Conservation (phyloP, 2,113 vertebrate genomes). For the Pteronura brasiliensis region DNA sequence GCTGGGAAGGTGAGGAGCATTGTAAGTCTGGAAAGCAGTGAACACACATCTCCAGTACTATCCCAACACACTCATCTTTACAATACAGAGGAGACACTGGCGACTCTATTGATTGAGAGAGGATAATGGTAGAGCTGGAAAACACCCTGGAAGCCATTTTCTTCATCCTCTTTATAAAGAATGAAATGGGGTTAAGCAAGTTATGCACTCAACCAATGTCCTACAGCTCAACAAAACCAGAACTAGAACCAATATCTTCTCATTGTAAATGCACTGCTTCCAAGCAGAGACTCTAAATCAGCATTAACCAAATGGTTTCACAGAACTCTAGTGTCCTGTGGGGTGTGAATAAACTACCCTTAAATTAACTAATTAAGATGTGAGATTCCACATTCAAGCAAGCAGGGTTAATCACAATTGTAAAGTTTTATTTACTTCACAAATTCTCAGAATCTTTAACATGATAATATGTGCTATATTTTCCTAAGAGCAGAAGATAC, state of each 20-base stretch:
- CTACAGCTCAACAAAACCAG: background rate
- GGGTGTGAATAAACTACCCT: background rate
- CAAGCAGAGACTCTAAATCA: background rate
- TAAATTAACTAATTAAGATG: background rate
- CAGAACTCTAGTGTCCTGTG: background rate
- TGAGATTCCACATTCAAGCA: background rate
- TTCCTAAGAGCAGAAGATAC: background rate
- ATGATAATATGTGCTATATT: background rate
- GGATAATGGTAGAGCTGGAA: background rate
- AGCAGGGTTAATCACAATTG: background rate
- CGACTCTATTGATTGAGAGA: background rate
- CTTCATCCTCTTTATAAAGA: background rate
- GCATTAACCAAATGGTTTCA: background rate
- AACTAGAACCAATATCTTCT: background rate
- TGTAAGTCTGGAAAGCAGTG: background rate
- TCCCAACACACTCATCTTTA: background rate
- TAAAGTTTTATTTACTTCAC: background rate
- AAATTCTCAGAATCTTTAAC: background rate
- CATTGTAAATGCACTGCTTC: background rate
- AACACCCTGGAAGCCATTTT: background rate
- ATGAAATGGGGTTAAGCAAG: background rate
- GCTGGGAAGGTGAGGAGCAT: fast-evolving
- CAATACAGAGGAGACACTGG: background rate
- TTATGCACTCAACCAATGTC: background rate
- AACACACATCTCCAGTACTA: background rate